Conservation (phyloP, 2,113 vertebrate genomes). For the Thunnus maccoyii region DNA sequence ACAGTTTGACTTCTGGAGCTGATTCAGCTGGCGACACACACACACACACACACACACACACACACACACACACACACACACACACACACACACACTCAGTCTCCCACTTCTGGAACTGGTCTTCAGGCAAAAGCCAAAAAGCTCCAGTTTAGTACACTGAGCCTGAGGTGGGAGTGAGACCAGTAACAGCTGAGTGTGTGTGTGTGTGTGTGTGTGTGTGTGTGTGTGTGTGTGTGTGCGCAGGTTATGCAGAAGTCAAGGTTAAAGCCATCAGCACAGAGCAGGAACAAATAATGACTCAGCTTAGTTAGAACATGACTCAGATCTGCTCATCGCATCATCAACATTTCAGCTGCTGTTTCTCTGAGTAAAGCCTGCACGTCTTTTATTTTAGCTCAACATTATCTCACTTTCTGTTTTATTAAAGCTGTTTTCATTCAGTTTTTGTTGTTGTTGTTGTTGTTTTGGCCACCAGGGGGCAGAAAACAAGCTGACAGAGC, state of each 20-base stretch:
- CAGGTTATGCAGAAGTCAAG: conserved; percentile 19
- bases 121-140: no score
- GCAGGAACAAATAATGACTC: conserved; percentile 35
- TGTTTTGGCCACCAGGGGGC: no score
- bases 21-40: neutral
- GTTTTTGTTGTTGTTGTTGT: no score
- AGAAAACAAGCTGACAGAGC: no score
- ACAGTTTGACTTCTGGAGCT: conserved; percentile 22
- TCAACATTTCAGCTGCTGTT: neutral
- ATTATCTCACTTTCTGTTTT: no score
- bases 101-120: no score
- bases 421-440: no score
- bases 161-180: no score
- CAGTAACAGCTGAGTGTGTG: neutral
- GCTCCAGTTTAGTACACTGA: no score
- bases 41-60: conserved; percentile 1
- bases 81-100: neutral
- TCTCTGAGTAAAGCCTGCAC: neutral
- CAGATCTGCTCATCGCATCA: neutral
- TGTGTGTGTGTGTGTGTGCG: neutral
- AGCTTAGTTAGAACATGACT: conserved; percentile 7
- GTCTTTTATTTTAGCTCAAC: neutral
- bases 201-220: conserved; percentile 20
- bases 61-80: conserved; percentile 6
- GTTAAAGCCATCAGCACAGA: neutral